Evolutionary conservation across 2,888 invertebrate species (phyloP).

Genomic region (Drosophila bunnanda): DNA sequence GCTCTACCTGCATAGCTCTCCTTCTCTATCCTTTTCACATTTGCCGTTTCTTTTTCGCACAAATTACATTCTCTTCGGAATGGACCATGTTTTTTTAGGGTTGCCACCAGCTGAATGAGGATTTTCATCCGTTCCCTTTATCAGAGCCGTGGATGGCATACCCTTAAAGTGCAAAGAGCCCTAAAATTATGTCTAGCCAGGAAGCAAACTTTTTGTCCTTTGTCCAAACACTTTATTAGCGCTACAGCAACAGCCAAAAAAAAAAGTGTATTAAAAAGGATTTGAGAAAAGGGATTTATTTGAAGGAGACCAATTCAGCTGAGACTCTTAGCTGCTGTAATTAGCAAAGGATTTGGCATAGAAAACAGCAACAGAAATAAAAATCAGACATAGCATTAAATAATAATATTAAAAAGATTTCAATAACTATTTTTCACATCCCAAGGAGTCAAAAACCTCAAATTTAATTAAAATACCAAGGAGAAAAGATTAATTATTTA

Average conservation of each 20-base stretch:
- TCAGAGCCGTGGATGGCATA: conserved; percentile 21
- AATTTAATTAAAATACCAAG: too few relatives aligned
- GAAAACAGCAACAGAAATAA: not conserved
- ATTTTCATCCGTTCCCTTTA: conserved; percentile 41
- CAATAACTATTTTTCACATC: too few relatives aligned
- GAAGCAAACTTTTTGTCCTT: conserved; percentile 75
- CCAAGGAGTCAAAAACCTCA: too few relatives aligned
- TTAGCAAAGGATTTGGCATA: conserved; percentile 7
- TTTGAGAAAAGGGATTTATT: conserved; percentile 3
- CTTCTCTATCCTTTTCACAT: conserved; percentile 2
- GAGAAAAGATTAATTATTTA: too few relatives aligned
- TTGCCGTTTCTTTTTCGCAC: conserved; percentile 54
- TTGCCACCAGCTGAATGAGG: conserved; percentile 53
- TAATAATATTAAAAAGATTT: too few relatives aligned
- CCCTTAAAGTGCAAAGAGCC: conserved; percentile 57
- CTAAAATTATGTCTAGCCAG: conserved; percentile 78
- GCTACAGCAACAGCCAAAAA: conserved; percentile 9
- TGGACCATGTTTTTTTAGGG: conserved; percentile 56
- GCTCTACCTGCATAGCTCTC: not conserved
- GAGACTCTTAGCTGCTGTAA: conserved; percentile 5
- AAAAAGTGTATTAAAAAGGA: conserved; percentile 17
- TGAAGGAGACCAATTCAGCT: conserved; percentile 5
- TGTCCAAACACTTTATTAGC: conserved; percentile 55
- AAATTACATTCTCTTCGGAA: conserved; percentile 67
- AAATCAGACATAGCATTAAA: too few relatives aligned